Evolutionary conservation across 1,140 invertebrate species (phyloP).

Genomic region (Trachelipus rathkii): DNA sequence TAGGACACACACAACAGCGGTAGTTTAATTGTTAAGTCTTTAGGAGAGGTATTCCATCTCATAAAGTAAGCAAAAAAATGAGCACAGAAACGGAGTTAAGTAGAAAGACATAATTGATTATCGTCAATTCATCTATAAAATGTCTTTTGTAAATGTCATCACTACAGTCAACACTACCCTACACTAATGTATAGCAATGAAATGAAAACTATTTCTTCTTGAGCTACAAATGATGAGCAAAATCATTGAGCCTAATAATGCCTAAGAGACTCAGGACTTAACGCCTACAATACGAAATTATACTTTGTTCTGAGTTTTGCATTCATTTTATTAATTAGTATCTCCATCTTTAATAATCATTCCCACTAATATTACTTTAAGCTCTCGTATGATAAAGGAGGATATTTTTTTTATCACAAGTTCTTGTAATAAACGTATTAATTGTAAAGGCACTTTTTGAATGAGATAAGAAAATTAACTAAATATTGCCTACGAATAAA

Average conservation of each 20-base stretch:
- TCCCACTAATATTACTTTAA: background rate
- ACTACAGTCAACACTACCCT: background rate
- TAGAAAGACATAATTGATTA: conserved; percentile 11
- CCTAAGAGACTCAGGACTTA: background rate
- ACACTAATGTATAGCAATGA: background rate
- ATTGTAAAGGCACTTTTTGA: background rate
- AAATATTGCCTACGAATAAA: background rate
- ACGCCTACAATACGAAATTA: background rate
- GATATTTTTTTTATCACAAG: background rate
- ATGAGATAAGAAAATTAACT: background rate
- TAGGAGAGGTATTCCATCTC: no score
- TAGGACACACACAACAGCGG: background rate
- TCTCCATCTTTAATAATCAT: background rate
- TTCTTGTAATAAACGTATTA: background rate
- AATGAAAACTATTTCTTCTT: background rate
- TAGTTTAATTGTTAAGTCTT: background rate
- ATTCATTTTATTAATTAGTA: background rate
- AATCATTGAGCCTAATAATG: background rate
- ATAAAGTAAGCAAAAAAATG: background rate
- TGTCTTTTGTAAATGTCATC: background rate
- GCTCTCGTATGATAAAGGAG: background rate
- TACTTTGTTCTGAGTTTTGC: background rate
- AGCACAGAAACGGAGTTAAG: background rate
- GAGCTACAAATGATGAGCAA: background rate
- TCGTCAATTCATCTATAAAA: background rate